Base-by-base conservation (phyloP, 2,797 vertebrate species). In the Telmatherina bonti region DNA sequence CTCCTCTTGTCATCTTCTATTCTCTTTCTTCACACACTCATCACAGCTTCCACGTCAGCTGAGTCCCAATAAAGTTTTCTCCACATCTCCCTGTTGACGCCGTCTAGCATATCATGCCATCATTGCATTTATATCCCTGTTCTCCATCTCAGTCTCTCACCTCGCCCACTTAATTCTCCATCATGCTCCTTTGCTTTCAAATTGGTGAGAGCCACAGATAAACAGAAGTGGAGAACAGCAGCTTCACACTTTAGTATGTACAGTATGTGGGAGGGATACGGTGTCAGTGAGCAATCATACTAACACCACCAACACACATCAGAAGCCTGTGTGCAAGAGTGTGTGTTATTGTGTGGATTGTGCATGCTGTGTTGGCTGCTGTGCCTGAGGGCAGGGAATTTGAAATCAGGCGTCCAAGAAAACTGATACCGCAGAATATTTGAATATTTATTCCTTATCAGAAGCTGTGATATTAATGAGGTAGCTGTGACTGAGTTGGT, bases 381-480 rank as follows among this genome's bases (percentile, higher is more conserved):
- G 47, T 49, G 73, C 88, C 88, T 62, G 47, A 79, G 83, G 88
- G 84, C 76, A 84, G 61, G 43, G 73, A 81, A 90, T 91, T 90
- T 91, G 69, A 86, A 90, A 88, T 86, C 80, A 83, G 85, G 67
- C 77, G 35, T 86, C 85, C 85, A 83, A 84, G 77, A 82, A 88
- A 89, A 90, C 73, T 73, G 84, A 87, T 78, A 82, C 71, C 0
- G 38, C 67, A 43, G 83, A 85, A 86, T 88, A 84, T 89, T 82
- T 89, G 74, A 88, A 85, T 89, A 89, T 89, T 82, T 91, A 80
- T 84, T 78, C 55, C 83, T 85, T 89, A 87, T 91, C 89, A 85
- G 82, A 76, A 76, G 82, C 76, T 24, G 71, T 79, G 81, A 79
- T 88, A 84, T 80, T 82, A 86, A 85, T 86, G 74, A 74, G 72